Conservation (phyloP, 2,888 invertebrate genomes). For the Watsonalla binaria region DNA sequence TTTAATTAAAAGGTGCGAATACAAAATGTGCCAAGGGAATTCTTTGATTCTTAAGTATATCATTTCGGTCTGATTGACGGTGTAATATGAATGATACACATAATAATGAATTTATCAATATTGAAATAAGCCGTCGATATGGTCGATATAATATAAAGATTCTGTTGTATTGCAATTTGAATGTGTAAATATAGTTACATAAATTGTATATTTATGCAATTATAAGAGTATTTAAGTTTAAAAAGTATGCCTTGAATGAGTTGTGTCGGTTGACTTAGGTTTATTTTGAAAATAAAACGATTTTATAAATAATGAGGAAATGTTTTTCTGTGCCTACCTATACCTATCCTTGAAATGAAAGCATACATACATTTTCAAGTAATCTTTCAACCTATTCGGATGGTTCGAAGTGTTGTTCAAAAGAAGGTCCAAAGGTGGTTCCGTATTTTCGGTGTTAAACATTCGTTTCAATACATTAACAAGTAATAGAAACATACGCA, state of each 20-base stretch:
- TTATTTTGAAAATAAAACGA: constrained; percentile 47
- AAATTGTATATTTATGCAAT: constrained; percentile 36
- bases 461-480: too few relatives aligned
- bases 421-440: too few relatives aligned
- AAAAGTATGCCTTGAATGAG: constrained; percentile 52
- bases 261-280: constrained; percentile 50
- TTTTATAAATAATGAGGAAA: constrained; percentile 10
- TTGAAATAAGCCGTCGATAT: neutral
- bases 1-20: constrained; percentile 4
- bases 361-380: too few relatives aligned
- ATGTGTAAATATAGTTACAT: constrained; percentile 28
- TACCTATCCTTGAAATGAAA: neutral
- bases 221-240: constrained; percentile 37
- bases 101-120: neutral
- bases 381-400: too few relatives aligned
- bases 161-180: neutral
- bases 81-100: neutral
- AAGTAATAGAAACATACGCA: too few relatives aligned
- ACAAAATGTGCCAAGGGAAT: constrained; percentile 1
- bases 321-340: constrained; percentile 8
- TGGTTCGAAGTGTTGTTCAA: too few relatives aligned
- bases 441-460: too few relatives aligned
- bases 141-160: neutral
- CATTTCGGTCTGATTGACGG: neutral
- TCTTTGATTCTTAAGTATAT: neutral